Conservation (phyloP, 2,797 vertebrate genomes). For the Mareca strepera region DNA sequence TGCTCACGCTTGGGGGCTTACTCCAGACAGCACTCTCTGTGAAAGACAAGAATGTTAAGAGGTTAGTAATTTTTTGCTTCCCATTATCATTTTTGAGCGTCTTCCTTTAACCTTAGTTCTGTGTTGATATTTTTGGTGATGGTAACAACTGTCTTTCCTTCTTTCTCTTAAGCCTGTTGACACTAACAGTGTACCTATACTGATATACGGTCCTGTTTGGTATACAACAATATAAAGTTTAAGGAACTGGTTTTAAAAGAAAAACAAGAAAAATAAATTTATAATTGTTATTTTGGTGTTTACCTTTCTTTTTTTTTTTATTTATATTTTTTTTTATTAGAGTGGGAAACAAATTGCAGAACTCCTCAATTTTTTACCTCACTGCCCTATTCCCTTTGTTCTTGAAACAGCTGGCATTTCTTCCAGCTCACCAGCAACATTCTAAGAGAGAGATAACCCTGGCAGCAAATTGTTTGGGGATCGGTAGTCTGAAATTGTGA, state of each 20-base stretch:
- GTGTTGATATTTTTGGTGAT: neutral
- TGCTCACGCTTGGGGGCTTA: neutral
- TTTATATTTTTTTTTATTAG: neutral
- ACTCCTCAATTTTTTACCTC: neutral
- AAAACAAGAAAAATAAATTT: neutral
- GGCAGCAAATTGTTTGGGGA: constrained; percentile 1
- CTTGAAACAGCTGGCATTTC: neutral
- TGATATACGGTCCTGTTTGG: neutral
- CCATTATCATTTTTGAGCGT: neutral
- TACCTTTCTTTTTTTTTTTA: too few species aligned
- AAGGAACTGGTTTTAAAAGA: neutral
- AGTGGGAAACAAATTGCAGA: neutral
- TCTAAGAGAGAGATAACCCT: neutral
- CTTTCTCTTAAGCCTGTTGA: neutral
- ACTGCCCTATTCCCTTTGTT: neutral
- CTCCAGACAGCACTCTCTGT: neutral
- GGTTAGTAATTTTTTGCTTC: neutral
- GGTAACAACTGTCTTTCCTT: neutral
- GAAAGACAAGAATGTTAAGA: neutral
- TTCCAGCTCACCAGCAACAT: neutral
- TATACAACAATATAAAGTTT: neutral
- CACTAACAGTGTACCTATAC: neutral
- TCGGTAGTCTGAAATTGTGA: neutral
- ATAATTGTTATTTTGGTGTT: too few species aligned
- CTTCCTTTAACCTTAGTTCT: neutral